A percentile compares a stretch with the other conserved stretches of the same genome.
These are phyloP conservation scores for Drosophila orosa DNA, from an alignment of 1,140 invertebrate species.

Conservation along the genomic window DNA sequence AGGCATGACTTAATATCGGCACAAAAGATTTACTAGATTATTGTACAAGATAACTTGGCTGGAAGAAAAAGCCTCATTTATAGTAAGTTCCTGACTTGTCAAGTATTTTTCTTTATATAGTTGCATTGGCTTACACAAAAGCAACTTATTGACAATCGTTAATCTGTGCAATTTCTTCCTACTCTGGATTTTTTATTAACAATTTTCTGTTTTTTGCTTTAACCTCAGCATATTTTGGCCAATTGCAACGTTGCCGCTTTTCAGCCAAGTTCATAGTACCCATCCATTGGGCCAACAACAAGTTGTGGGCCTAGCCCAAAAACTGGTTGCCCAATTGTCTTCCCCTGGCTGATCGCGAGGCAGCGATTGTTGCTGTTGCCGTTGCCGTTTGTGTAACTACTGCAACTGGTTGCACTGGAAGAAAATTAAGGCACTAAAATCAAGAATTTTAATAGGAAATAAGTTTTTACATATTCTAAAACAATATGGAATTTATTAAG, in stretches of 20 bases:
- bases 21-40: constrained; percentile 20
- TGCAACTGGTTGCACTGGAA: constrained; percentile 16
- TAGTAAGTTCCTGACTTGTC: neutral
- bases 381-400: constrained; percentile 28
- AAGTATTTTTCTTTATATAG: neutral
- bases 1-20: constrained; percentile 10
- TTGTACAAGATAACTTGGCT: neutral
- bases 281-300: constrained; percentile 34
- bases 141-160: constrained; percentile 6
- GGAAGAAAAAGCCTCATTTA: neutral
- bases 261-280: constrained; percentile 67
- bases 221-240: constrained; percentile 31
- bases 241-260: constrained; percentile 57
- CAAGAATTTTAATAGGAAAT: no score
- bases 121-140: neutral
- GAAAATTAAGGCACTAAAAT: neutral
- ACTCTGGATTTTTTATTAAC: neutral
- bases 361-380: constrained; percentile 36
- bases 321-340: constrained; percentile 56
- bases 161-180: constrained; percentile 23
- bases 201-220: neutral
- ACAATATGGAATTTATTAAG: neutral
- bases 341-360: constrained; percentile 42
- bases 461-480: neutral
- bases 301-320: constrained; percentile 51